Conservation (phyloP, 2,797 vertebrate species). For the Pipistrellus kuhlii region DNA sequence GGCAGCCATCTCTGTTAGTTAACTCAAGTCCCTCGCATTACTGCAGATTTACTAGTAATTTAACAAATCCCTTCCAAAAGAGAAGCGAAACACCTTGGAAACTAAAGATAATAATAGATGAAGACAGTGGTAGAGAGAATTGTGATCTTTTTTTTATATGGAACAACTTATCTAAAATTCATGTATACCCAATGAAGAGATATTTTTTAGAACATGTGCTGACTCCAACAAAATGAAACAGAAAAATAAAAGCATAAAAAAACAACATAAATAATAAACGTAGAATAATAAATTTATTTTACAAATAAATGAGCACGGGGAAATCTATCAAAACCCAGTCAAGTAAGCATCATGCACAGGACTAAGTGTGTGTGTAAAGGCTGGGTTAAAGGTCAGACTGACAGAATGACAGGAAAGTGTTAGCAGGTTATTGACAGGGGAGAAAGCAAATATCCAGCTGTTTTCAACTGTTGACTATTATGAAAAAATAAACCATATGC, state of each 20-base stretch:
- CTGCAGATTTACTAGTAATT: neutral
- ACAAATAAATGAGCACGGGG: slow-evolving; percentile 56
- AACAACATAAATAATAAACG: slow-evolving; percentile 60
- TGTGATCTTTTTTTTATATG: neutral
- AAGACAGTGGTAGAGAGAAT: neutral
- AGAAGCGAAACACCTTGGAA: neutral
- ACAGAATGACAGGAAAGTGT: neutral
- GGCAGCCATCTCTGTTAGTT: neutral
- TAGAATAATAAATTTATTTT: slow-evolving; percentile 34
- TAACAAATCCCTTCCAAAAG: slow-evolving; percentile 5
- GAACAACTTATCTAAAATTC: neutral
- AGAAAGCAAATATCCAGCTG: slow-evolving; percentile 24
- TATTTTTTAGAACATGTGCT: neutral
- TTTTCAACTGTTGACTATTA: slow-evolving; percentile 16
- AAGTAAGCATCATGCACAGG: slow-evolving; percentile 18
- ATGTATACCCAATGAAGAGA: neutral
- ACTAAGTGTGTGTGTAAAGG: neutral
- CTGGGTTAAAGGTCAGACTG: slow-evolving; percentile 27
- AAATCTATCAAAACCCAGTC: slow-evolving; percentile 51
- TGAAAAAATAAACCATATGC: slow-evolving; percentile 53
- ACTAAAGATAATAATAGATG: slow-evolving; percentile 20
- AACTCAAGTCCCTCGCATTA: neutral
- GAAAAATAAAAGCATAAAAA: slow-evolving; percentile 32
- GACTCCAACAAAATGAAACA: neutral
- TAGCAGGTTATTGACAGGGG: neutral